These are phyloP conservation scores for Tyrannus savana DNA, from an alignment of 2,113 vertebrate species.

Conservation along the genomic window DNA sequence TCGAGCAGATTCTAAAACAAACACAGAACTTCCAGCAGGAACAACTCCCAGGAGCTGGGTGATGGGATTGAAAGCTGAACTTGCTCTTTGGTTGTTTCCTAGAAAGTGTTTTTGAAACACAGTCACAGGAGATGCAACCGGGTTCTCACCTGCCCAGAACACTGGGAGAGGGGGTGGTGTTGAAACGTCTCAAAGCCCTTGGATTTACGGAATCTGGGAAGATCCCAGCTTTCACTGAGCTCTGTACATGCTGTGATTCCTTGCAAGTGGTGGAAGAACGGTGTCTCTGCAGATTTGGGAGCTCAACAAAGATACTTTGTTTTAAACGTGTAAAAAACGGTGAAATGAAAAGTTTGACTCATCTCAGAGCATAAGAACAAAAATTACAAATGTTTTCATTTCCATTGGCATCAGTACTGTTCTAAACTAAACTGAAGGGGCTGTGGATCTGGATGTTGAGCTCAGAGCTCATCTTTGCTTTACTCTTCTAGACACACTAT, in stretches of 20 bases:
- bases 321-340: too few relatives aligned
- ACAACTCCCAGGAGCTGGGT: neutral
- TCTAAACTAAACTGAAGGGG: neutral
- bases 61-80: neutral
- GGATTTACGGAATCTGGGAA: neutral
- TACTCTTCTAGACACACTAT: neutral
- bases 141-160: neutral
- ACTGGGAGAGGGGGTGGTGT: neutral
- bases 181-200: neutral
- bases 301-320: neutral
- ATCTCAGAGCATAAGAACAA: neutral
- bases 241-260: neutral
- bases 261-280: neutral
- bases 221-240: neutral
- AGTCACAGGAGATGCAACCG: neutral
- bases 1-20: slow-evolving; percentile 9
- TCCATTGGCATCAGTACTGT: neutral
- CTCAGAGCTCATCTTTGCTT: neutral
- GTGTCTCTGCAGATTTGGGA: neutral
- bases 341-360: neutral
- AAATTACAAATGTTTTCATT: neutral
- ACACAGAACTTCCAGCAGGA: neutral
- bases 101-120: neutral
- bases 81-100: neutral
- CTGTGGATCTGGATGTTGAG: neutral